Percentiles rank a stretch among this genome's conserved stretches.
Evolutionary conservation across 2,888 invertebrate genomes (phyloP).

Genomic region (Drosophila borealis): DNA sequence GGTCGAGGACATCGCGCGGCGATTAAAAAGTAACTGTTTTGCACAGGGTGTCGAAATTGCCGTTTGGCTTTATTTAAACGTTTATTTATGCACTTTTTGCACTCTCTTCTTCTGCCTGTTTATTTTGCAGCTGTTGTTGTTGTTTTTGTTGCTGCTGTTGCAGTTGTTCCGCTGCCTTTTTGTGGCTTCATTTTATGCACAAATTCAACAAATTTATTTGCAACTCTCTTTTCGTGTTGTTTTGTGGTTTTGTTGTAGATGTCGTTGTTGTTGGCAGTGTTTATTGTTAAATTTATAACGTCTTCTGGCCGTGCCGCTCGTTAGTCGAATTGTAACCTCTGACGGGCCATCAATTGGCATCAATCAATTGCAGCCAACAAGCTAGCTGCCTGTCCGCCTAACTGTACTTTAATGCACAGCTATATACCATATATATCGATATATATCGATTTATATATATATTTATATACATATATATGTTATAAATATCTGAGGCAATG

Average conservation of each 20-base stretch:
- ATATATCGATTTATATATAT: background rate
- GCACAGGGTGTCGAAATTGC: constrained; percentile 69
- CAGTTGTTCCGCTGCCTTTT: constrained; percentile 29
- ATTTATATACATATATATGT: background rate
- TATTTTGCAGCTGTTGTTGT: constrained; percentile 51
- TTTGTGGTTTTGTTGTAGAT: constrained; percentile 12
- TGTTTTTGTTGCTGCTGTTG: constrained; percentile 15
- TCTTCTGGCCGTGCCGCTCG: constrained; percentile 52
- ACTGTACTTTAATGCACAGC: constrained; percentile 35
- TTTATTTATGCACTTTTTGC: constrained; percentile 68
- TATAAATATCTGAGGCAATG: constrained; percentile 32
- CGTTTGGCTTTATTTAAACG: constrained; percentile 71
- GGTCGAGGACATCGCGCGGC: constrained; percentile 39
- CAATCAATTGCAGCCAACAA: constrained; percentile 53
- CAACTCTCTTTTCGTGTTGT: constrained; percentile 41
- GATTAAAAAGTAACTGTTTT: constrained; percentile 78
- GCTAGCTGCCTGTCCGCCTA: constrained; percentile 29
- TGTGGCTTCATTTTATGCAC: constrained; percentile 67
- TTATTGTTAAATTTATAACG: constrained; percentile 75
- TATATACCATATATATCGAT: constrained; percentile 17
- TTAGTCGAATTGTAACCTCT: constrained; percentile 60
- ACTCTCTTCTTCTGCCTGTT: constrained; percentile 26
- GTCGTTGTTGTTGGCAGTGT: constrained; percentile 37
- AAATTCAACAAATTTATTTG: constrained; percentile 70
- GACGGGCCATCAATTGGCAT: constrained; percentile 68